phyloP scores from a whole-genome alignment of 1,140 invertebrate genomes.

The Tachypleus tridentatus region DNA sequence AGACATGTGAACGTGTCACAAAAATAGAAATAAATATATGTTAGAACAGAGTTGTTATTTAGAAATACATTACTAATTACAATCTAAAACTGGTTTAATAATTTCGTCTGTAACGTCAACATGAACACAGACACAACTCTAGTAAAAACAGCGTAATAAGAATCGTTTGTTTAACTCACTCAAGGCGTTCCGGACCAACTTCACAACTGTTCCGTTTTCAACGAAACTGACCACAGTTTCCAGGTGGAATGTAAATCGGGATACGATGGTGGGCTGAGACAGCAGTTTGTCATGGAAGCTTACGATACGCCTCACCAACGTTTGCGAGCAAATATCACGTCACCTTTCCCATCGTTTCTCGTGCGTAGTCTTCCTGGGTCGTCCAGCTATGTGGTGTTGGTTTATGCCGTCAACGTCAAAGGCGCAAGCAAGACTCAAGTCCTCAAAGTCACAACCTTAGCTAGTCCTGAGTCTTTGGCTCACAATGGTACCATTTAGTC shows the following conservation, averaged over 20 bases:
- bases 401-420: conserved; percentile 74
- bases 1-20: too few relatives aligned
- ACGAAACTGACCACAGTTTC: conserved; percentile 34
- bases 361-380: conserved; percentile 56
- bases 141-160: too few relatives aligned
- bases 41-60: too few relatives aligned
- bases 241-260: conserved; percentile 61
- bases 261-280: conserved; percentile 61
- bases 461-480: too few relatives aligned
- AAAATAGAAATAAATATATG: too few relatives aligned
- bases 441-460: too few relatives aligned
- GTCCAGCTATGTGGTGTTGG: conserved; percentile 58
- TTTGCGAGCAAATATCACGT: background rate
- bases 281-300: conserved; percentile 67
- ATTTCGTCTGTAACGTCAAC: too few relatives aligned
- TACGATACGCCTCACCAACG: conserved; percentile 34
- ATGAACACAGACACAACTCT: too few relatives aligned
- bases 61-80: too few relatives aligned
- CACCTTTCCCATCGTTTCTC: background rate
- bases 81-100: too few relatives aligned
- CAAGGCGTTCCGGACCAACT: conserved; percentile 41
- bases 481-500: too few relatives aligned
- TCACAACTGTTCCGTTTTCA: conserved; percentile 21
- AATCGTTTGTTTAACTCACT: too few relatives aligned
- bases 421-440: conserved; percentile 36